Percentiles rank a stretch among this genome's conserved stretches.
Conservation (phyloP, 1,140 invertebrate genomes). For the Neotoxoptera formosana region DNA sequence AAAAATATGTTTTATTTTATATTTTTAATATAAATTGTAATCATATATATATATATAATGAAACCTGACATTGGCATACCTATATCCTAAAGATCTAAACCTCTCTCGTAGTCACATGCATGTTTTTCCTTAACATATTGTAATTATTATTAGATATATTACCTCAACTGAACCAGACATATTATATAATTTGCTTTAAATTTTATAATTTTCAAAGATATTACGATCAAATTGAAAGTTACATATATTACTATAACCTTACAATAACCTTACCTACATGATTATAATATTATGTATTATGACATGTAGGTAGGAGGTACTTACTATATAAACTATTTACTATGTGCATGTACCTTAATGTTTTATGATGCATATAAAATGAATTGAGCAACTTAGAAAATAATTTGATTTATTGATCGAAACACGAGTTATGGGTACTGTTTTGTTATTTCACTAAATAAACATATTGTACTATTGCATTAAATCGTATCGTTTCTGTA, state of each 20-base stretch:
- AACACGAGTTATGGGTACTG: background rate
- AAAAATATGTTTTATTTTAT: no score
- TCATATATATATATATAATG: no score
- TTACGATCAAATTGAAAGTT: background rate
- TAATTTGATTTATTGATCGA: background rate
- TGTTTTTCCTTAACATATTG: no score
- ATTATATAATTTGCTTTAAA: no score
- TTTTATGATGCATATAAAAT: background rate
- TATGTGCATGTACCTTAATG: background rate
- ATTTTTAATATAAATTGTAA: no score
- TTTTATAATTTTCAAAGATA: background rate
- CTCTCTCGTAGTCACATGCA: no score
- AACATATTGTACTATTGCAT: background rate
- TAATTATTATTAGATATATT: no score
- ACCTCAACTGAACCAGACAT: no score
- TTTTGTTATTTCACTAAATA: background rate
- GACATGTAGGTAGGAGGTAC: background rate
- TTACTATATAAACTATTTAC: no score
- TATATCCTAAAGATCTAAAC: no score
- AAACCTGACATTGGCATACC: no score
- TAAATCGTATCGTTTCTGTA: constrained; percentile 2
- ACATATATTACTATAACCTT: background rate
- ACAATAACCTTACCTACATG: background rate
- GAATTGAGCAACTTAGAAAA: background rate
- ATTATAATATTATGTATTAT: background rate